These are phyloP conservation scores for Amphiprion percula DNA, from an alignment of 2,113 vertebrate species.

Conservation along the genomic window DNA sequence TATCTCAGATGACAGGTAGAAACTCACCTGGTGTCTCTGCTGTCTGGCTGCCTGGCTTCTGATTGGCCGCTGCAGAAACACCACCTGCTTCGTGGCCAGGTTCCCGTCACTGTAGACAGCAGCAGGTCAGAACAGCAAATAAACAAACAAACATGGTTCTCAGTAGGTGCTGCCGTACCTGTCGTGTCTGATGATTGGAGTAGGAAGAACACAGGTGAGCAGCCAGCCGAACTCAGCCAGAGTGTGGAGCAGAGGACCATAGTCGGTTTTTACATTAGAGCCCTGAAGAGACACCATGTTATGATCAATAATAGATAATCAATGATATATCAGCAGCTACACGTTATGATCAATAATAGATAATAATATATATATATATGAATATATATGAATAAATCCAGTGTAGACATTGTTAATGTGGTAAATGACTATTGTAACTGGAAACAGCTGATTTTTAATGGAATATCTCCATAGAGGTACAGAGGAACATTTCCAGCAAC, in stretches of 20 bases:
- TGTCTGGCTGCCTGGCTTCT: constrained; percentile 55
- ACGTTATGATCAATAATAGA: too few relatives aligned
- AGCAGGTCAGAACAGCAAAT: constrained; percentile 1
- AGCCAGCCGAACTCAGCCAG: constrained; percentile 98
- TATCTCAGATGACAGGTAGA: too few relatives aligned
- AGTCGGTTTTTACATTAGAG: constrained; percentile 94
- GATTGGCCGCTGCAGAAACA: constrained; percentile 96
- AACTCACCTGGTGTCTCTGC: constrained; percentile 75
- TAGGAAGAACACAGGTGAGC: constrained; percentile 94
- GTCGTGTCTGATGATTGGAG: constrained; percentile 93
- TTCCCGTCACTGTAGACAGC: constrained; percentile 91
- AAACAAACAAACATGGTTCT: not conserved
- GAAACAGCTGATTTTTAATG: too few relatives aligned
- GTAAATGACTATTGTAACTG: too few relatives aligned
- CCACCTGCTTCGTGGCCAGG: constrained; percentile 95
- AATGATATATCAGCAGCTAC: too few relatives aligned
- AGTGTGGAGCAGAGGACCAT: constrained; percentile 95
- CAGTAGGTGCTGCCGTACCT: constrained; percentile 81
- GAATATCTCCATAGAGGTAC: too few relatives aligned
- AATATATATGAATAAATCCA: too few relatives aligned
- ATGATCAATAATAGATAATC: too few relatives aligned
- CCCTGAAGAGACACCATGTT: constrained; percentile 79
- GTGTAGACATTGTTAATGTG: too few relatives aligned
- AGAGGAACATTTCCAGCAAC: too few relatives aligned
- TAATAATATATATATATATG: too few relatives aligned